Evolutionary conservation across 2,113 vertebrate species (phyloP).

Genomic region (Thomomys bottae): DNA sequence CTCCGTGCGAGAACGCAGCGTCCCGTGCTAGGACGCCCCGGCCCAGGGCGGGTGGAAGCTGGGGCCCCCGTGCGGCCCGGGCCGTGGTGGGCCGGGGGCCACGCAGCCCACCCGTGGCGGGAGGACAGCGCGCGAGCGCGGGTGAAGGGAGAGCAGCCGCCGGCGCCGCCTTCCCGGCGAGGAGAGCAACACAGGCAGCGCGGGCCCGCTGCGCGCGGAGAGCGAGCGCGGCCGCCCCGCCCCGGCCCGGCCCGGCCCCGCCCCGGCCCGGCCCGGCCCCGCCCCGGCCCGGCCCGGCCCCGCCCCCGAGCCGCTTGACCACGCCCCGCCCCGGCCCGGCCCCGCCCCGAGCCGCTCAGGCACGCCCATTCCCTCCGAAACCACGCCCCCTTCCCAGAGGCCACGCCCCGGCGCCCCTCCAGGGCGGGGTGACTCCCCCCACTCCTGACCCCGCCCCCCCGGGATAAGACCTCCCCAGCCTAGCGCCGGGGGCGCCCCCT

Average conservation of each 20-base stretch:
- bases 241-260: conserved; percentile 27
- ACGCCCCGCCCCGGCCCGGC: conserved; percentile 4
- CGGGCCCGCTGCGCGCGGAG: neutral
- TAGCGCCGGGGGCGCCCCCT: neutral
- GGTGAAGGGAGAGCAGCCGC: conserved; percentile 37
- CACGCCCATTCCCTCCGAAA: too few relatives aligned
- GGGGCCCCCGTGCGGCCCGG: neutral
- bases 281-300: too few relatives aligned
- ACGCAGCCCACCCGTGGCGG: conserved; percentile 38
- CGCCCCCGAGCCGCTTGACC: neutral
- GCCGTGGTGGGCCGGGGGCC: neutral
- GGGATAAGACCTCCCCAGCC: neutral
- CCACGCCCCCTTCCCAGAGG: too few relatives aligned
- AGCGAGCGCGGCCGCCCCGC: neutral
- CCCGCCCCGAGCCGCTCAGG: neutral
- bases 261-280: neutral
- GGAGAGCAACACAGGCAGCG: neutral
- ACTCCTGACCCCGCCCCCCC: conserved; percentile 39
- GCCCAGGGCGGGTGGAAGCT: neutral
- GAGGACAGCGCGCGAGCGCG: conserved; percentile 27
- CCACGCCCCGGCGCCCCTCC: neutral
- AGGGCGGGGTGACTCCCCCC: neutral
- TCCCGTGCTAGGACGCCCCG: neutral
- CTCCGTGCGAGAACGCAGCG: neutral
- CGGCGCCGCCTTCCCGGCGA: conserved; percentile 70